These are phyloP conservation scores for Dasysyrphus albostriatus DNA, from an alignment of 2,888 invertebrate species.

Conservation along the genomic window DNA sequence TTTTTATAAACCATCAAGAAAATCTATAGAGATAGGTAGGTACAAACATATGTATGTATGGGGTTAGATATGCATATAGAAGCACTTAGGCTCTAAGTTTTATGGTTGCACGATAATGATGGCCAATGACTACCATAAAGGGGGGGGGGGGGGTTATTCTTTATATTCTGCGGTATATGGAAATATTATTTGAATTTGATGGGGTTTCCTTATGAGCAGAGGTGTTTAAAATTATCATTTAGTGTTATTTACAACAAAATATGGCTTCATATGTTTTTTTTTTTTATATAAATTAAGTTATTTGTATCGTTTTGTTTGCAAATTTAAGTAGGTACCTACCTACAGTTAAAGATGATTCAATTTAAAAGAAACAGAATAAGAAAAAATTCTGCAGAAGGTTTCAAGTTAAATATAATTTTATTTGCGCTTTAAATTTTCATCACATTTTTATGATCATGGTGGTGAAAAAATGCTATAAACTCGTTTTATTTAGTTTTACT, in stretches of 20 bases:
- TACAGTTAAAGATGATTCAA: neutral
- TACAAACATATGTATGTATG: neutral
- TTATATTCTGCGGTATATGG: neutral
- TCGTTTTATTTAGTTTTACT: too few relatives aligned
- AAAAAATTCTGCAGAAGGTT: neutral
- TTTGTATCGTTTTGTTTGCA: constrained; percentile 22
- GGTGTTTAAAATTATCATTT: constrained; percentile 34
- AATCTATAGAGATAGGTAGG: neutral
- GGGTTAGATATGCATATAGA: neutral
- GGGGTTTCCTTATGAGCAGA: constrained; percentile 8
- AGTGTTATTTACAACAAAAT: neutral
- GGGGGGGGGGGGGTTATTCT: neutral
- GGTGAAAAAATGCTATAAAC: too few relatives aligned
- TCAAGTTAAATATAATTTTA: too few relatives aligned
- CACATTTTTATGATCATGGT: too few relatives aligned
- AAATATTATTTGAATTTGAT: neutral
- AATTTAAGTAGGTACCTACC: neutral
- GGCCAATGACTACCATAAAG: constrained; percentile 10
- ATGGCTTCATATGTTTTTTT: constrained; percentile 10
- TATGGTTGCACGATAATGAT: constrained; percentile 24
- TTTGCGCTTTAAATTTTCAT: too few relatives aligned
- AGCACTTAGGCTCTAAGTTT: constrained; percentile 23
- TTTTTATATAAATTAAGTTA: constrained; percentile 13
- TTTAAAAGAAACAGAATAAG: neutral
- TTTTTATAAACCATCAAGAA: neutral